Conservation (phyloP, 2,797 vertebrate genomes). For the Leuciscus waleckii region DNA sequence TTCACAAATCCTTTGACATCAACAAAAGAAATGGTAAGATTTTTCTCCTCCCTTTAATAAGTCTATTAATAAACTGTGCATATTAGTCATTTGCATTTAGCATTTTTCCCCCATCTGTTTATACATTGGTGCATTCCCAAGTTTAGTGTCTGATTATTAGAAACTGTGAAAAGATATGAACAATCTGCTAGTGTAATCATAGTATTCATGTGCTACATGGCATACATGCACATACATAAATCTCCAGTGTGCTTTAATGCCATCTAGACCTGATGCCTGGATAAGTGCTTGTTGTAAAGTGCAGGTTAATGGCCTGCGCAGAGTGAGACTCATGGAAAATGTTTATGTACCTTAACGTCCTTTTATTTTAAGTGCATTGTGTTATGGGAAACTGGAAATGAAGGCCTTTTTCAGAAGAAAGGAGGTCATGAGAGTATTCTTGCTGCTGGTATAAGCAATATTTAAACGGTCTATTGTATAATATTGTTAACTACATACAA, state of each 20-base stretch:
- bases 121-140: neutral
- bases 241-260: neutral
- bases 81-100: neutral
- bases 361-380: conserved; percentile 23
- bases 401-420: conserved; percentile 19
- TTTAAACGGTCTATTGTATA: neutral
- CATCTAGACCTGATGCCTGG: neutral
- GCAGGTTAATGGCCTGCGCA: neutral
- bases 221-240: neutral
- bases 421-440: neutral
- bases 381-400: neutral
- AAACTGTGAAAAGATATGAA: neutral
- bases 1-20: neutral
- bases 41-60: neutral
- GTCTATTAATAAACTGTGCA: neutral
- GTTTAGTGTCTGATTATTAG: neutral
- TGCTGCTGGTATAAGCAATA: neutral
- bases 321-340: neutral
- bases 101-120: neutral
- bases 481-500: neutral
- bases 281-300: conserved; percentile 28
- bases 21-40: neutral
- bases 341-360: neutral
- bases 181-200: neutral
- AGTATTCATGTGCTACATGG: neutral